Base-by-base conservation (phyloP, 2,888 invertebrate species). In the Branchellion lobata region DNA sequence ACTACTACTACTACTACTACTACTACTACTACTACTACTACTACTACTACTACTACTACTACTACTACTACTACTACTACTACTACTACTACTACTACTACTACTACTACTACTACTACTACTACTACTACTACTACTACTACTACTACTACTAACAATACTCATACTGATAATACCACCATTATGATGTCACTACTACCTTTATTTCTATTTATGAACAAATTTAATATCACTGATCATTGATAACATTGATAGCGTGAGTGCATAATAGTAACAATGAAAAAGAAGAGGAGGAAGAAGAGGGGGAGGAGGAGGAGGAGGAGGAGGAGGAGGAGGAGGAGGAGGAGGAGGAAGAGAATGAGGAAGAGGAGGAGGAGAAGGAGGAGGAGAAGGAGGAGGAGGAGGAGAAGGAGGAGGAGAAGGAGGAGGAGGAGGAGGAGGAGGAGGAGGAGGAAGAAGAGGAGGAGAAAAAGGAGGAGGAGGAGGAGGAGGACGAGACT, bases 371-470 rank as follows among this genome's bases (percentile, higher is more conserved):
- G 11, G 75, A 2, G 24, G 75, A 21, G 14, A 47, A 78, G 47
- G 78, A 36, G 31, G 78, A 27, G 24, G 78, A 72, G 71, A 33
- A 11, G 3, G 18, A 72, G 34, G 31, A 24, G 2, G 27, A 31
- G 78, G 40, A 73, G n/a, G 78, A 36, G 78, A 29, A 36, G 72
- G 72, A 31, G 69, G 34, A 72, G 68, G 74, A 78, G 71, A 57
- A 72, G 51, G 31, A 79, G 72, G 31, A 29, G 51, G 72, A 79
- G 79, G 73, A 75, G 33, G 53, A 34, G 51, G 73, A 76, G 53
- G 73, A 51, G 24, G 47, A 1, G 29, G 40, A 0, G 31, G 73
- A 51, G 51, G 29, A 8, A 47, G 53, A 51, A n/a, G 34, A 14
- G n/a, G 40, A 74, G 33, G 29, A 24, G 72, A 1, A 69, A 21